These are phyloP conservation scores for Lasioglossum marginatum DNA, from an alignment of 2,888 invertebrate genomes.

Conservation along the genomic window DNA sequence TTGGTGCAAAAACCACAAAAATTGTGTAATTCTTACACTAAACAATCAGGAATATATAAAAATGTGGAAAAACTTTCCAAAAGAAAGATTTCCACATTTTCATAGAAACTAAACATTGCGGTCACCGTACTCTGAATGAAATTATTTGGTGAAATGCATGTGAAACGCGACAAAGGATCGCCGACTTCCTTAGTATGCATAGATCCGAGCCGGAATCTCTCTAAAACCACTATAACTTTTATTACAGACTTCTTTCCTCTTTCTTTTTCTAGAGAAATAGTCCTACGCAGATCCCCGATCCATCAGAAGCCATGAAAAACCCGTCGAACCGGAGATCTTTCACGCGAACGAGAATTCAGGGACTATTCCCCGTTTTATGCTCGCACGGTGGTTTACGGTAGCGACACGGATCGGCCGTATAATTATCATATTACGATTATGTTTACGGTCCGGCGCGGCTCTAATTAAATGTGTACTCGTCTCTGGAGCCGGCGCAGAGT, in stretches of 20 bases:
- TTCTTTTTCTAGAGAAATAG: not conserved
- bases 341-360: slow-evolving; percentile 32
- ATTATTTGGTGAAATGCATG: not conserved
- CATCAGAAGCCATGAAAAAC: slow-evolving; percentile 14
- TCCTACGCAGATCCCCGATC: slow-evolving; percentile 1
- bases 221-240: not conserved
- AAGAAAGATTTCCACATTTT: not conserved
- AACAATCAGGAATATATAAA: not conserved
- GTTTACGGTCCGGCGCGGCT: slow-evolving; percentile 72
- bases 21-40: not conserved
- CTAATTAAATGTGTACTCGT: slow-evolving; percentile 75
- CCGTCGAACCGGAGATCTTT: slow-evolving; percentile 40
- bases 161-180: not conserved
- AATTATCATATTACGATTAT: slow-evolving; percentile 80
- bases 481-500: slow-evolving; percentile 32
- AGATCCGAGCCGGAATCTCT: not conserved
- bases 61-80: no score
- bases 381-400: slow-evolving; percentile 49
- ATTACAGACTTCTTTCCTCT: not conserved
- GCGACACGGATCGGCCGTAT: slow-evolving; percentile 59
- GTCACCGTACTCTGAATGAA: not conserved
- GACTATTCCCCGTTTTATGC: slow-evolving; percentile 50
- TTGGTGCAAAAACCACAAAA: no score
- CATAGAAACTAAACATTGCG: not conserved
- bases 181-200: not conserved